Conservation (phyloP, 1,140 invertebrate genomes). For the Drosophila lini region DNA sequence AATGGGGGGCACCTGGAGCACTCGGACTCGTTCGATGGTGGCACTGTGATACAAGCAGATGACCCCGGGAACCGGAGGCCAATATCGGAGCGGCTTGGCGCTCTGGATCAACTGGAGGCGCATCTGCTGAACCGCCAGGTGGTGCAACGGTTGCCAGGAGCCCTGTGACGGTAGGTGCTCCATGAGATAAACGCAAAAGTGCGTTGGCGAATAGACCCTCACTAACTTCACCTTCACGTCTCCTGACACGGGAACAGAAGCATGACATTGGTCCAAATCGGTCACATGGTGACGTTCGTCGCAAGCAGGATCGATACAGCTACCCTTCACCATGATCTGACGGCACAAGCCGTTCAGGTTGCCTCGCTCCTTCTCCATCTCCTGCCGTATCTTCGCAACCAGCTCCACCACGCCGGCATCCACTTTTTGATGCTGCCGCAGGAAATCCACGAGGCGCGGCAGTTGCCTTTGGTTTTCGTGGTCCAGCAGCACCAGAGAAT, state of each 20-base stretch:
- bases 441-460: slow-evolving; percentile 57
- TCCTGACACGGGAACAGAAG: slow-evolving; percentile 15
- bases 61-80: slow-evolving; percentile 44
- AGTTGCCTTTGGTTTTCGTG: slow-evolving; percentile 39
- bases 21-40: slow-evolving; percentile 48
- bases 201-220: slow-evolving; percentile 41
- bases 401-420: slow-evolving; percentile 29
- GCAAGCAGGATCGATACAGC: slow-evolving; percentile 31
- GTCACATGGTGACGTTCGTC: slow-evolving; percentile 35
- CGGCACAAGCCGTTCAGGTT: slow-evolving; percentile 11
- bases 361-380: slow-evolving; percentile 4
- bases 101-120: slow-evolving; percentile 25
- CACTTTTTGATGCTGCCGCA: slow-evolving; percentile 41
- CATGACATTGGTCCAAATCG: slow-evolving; percentile 12
- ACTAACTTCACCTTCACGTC: slow-evolving; percentile 58
- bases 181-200: slow-evolving; percentile 50
- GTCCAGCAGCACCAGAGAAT: slow-evolving; percentile 50
- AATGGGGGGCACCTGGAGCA: slow-evolving; percentile 47
- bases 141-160: slow-evolving; percentile 15
- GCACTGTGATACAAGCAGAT: slow-evolving; percentile 38
- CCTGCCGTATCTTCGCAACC: slow-evolving; percentile 16
- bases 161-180: slow-evolving; percentile 35
- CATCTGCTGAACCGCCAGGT: slow-evolving; percentile 15
- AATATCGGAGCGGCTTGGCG: slow-evolving; percentile 9
- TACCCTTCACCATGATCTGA: slow-evolving; percentile 30